phyloP scores from a whole-genome alignment of 1,140 invertebrate species.

The Xylocopa sonorina region DNA sequence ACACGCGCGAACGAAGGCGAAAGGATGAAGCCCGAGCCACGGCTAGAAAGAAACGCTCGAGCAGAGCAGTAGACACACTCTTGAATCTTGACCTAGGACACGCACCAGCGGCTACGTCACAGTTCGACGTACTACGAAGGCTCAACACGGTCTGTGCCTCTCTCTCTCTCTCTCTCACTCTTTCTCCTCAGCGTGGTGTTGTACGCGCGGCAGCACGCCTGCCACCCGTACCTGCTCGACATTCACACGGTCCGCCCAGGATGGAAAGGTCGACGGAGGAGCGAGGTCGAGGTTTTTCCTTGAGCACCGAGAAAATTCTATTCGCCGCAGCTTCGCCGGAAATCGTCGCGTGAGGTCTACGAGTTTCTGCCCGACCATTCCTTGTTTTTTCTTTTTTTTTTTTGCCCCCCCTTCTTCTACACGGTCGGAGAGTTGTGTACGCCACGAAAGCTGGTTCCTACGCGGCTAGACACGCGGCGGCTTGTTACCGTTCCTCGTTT shows the following conservation, averaged over 20 bases:
- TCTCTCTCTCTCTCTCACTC: slow-evolving; percentile 11
- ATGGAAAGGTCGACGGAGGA: slow-evolving; percentile 47
- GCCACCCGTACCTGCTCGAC: slow-evolving; percentile 42
- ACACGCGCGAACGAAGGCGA: slow-evolving; percentile 53
- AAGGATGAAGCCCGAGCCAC: slow-evolving; percentile 61
- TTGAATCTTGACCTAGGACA: slow-evolving; percentile 81
- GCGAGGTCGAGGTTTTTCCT: slow-evolving; percentile 65
- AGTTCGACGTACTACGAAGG: slow-evolving; percentile 72
- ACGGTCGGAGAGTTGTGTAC: neutral
- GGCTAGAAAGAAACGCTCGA: slow-evolving; percentile 62
- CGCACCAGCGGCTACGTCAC: slow-evolving; percentile 77
- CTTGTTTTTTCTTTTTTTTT: no score
- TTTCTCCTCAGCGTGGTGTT: no score
- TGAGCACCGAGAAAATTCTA: slow-evolving; percentile 57
- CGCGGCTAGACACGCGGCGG: neutral
- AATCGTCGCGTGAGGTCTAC: slow-evolving; percentile 41
- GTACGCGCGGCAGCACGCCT: neutral
- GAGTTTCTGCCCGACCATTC: neutral
- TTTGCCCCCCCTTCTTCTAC: no score
- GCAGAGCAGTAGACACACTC: slow-evolving; percentile 68
- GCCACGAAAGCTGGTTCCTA: neutral
- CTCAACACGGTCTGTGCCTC: slow-evolving; percentile 11
- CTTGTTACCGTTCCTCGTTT: neutral
- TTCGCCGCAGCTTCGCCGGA: slow-evolving; percentile 28
- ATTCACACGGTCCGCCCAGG: slow-evolving; percentile 59